These are phyloP conservation scores for Tragopan temminckii DNA, from an alignment of 2,797 vertebrate genomes.

Conservation along the genomic window DNA sequence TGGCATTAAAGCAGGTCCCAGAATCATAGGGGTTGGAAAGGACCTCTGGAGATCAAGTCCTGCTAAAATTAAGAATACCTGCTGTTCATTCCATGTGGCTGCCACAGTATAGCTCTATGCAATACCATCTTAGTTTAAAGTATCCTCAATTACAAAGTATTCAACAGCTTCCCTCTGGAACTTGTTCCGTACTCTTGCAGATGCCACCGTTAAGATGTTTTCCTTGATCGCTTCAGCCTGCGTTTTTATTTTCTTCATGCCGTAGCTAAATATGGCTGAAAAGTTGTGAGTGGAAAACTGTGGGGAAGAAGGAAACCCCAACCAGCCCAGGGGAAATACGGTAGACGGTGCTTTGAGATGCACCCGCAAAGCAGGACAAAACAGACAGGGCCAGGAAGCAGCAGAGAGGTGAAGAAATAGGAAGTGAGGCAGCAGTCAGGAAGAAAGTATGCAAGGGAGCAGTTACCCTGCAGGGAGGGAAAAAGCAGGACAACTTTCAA, in stretches of 20 bases:
- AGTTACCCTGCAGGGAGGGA: slow-evolving; percentile 45
- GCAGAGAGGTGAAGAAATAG: slow-evolving; percentile 55
- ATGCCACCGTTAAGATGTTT: neutral
- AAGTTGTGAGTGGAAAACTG: neutral
- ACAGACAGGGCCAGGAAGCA: neutral
- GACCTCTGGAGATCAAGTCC: too few relatives aligned
- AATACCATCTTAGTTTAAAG: neutral
- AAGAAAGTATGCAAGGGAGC: slow-evolving; percentile 29
- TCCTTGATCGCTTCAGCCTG: neutral
- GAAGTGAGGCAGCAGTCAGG: slow-evolving; percentile 57
- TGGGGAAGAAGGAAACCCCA: slow-evolving; percentile 6
- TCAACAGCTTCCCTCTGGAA: neutral
- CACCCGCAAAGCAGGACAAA: slow-evolving; percentile 1
- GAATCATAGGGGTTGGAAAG: too few relatives aligned
- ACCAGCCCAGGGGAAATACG: neutral
- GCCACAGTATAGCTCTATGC: neutral
- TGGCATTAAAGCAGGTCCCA: neutral
- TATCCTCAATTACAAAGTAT: neutral
- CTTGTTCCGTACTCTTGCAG: neutral
- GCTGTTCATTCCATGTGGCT: neutral
- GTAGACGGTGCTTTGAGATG: slow-evolving; percentile 12
- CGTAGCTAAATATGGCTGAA: neutral
- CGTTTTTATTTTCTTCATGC: slow-evolving; percentile 28
- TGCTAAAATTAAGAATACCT: neutral
- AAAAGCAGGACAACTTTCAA: slow-evolving; percentile 45